These are phyloP conservation scores for Synergus gifuensis DNA, from an alignment of 2,888 invertebrate species.

Conservation along the genomic window DNA sequence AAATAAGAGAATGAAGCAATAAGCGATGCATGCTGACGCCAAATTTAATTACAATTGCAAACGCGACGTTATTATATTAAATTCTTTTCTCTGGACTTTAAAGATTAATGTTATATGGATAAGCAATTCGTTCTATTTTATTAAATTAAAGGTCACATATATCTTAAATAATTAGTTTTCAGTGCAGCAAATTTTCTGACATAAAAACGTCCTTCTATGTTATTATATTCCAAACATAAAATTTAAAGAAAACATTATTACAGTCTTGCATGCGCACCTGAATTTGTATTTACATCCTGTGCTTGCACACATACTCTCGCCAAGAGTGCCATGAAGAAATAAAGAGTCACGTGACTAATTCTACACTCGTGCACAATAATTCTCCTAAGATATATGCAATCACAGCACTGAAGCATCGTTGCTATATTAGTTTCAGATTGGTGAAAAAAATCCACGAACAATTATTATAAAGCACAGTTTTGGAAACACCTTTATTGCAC, in stretches of 20 bases:
- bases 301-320: conserved; percentile 5
- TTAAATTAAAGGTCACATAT: background rate
- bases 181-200: background rate
- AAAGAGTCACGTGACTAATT: conserved; percentile 28
- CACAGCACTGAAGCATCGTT: conserved; percentile 19
- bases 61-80: background rate
- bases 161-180: background rate
- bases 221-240: background rate
- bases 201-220: too few relatives aligned
- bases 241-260: background rate
- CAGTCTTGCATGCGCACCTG: conserved; percentile 25
- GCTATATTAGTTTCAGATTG: background rate
- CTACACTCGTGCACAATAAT: conserved; percentile 4
- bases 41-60: background rate
- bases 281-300: conserved; percentile 32
- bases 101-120: background rate
- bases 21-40: background rate
- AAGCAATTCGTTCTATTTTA: background rate
- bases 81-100: too few relatives aligned
- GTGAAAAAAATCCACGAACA: background rate
- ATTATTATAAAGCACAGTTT: background rate
- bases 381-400: background rate
- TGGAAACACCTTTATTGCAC: too few relatives aligned
- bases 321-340: conserved; percentile 22
- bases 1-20: background rate